Base-by-base conservation (phyloP, 2,113 vertebrate genomes). In the Microtus montanus region DNA sequence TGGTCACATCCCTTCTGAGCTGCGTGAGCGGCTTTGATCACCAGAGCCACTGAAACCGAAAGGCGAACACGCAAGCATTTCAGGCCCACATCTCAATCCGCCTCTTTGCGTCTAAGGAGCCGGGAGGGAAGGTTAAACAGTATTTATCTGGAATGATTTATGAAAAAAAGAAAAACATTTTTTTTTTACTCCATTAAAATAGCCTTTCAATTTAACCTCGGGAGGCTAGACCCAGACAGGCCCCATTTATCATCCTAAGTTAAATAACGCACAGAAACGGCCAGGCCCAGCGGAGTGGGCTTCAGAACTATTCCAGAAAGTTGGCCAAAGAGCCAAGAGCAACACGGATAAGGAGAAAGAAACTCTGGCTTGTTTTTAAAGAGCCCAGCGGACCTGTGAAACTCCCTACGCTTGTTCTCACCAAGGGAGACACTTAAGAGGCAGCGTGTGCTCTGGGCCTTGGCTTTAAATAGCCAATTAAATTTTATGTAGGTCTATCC, bases 181-280 rank as follows among this genome's bases (percentile, higher is more conserved):
- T 91, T 54, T 49, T 61, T 90, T 92, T 35, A 54, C 94, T 90
- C 90, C 91, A 88, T 93, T 90, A 96, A 93, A 95, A 95, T 73
- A 88, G 94, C 64, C 79, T 92, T 97, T 95, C 93, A 63, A 82
- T 92, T 66, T 85, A 97, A 85, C 52, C 97, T 85, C 93, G 15
- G 12, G 90, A 96, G 94, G 47, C 91, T 44, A 92, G 66, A 73
- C 75, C 84, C 85, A 92, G 95, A 96, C 87, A 89, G 86, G 94
- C 78, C n/a, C 84, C 93, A 94, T 97, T 94, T 90, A 96, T 96
- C 95, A 96, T 71, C 96, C 93, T 63, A 68, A 78, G 91, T 93
- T 96, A 97, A 96, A 95, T 87, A 94, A 95, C 91, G 77, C 91
- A 80, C 86, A 96, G 79, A 93, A 83, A 74, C 41, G 87, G 38